Conservation (phyloP, 2,888 invertebrate species). For the Pollenia griseotomentosa region DNA sequence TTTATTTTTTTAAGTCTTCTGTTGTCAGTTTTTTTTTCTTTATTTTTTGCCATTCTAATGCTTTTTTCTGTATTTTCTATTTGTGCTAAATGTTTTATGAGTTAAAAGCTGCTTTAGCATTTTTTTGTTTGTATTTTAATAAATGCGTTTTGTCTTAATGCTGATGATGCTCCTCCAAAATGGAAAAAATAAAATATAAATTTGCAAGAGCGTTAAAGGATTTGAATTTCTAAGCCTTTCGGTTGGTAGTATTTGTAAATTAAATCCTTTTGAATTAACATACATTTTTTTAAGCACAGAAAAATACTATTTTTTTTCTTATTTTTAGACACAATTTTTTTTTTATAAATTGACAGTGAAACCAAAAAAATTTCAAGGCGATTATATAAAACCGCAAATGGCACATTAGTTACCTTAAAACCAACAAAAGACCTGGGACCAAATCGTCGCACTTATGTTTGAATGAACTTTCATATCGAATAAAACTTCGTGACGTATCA, state of each 20-base stretch:
- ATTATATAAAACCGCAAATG: too few species aligned
- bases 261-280: slow-evolving; percentile 57
- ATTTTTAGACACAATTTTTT: slow-evolving; percentile 17
- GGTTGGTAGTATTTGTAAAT: slow-evolving; percentile 4
- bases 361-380: too few species aligned
- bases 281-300: slow-evolving; percentile 28
- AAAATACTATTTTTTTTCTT: slow-evolving; percentile 4
- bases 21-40: slow-evolving; percentile 50
- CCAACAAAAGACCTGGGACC: too few species aligned
- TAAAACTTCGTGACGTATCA: too few species aligned
- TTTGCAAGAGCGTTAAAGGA: slow-evolving; percentile 33
- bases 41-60: slow-evolving; percentile 50
- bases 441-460: too few species aligned
- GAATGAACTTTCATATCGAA: too few species aligned
- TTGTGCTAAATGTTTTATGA: slow-evolving; percentile 75
- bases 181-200: slow-evolving; percentile 16
- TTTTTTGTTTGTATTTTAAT: slow-evolving; percentile 60
- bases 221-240: slow-evolving; percentile 43
- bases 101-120: slow-evolving; percentile 77
- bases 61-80: slow-evolving; percentile 52
- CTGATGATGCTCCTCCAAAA: slow-evolving; percentile 20
- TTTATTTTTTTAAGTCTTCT: slow-evolving; percentile 36
- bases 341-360: neutral
- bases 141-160: slow-evolving; percentile 51
- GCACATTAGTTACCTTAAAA: too few species aligned